These are phyloP conservation scores for Andrena marginata DNA, from an alignment of 2,888 invertebrate species.

Conservation along the genomic window DNA sequence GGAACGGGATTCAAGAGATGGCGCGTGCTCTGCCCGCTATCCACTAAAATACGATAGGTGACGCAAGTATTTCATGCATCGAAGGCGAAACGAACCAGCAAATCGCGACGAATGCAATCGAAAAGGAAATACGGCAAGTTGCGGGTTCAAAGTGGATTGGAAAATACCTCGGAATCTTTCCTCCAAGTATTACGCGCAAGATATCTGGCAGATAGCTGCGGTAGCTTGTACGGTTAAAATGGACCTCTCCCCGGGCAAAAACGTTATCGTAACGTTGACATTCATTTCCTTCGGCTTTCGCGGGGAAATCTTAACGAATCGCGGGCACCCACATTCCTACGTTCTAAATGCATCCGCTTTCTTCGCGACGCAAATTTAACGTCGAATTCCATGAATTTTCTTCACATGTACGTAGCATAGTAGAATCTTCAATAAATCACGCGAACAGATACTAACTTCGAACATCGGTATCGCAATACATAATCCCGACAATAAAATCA, in stretches of 20 bases:
- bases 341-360: no score
- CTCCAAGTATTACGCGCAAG: not conserved
- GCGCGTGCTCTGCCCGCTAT: constrained; percentile 20
- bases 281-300: not conserved
- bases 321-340: not conserved
- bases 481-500: not conserved
- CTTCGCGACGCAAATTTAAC: not conserved
- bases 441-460: no score
- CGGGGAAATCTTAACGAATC: not conserved
- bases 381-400: not conserved
- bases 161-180: constrained; percentile 35
- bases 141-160: constrained; percentile 38
- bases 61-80: constrained; percentile 46
- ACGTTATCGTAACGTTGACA: not conserved
- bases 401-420: no score
- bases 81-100: constrained; percentile 39
- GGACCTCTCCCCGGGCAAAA: not conserved
- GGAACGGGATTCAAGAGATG: constrained; percentile 41
- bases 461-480: no score
- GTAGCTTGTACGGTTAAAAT: constrained; percentile 5
- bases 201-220: not conserved
- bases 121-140: constrained; percentile 19
- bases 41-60: not conserved
- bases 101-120: constrained; percentile 18
- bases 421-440: no score